Base-by-base conservation (phyloP, 2,113 vertebrate species). In the Marcusenius ussheri region DNA sequence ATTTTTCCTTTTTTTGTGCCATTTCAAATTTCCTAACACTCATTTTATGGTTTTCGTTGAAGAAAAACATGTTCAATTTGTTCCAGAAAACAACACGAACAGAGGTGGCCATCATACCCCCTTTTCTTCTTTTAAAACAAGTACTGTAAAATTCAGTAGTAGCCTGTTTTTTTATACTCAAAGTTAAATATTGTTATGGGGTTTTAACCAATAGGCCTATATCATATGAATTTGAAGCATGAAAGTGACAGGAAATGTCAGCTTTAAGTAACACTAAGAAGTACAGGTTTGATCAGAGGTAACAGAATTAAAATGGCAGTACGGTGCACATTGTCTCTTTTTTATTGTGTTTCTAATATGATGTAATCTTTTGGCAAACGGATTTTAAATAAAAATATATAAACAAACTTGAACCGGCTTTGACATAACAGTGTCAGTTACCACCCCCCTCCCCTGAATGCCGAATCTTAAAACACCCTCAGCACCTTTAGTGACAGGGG, bases 351-450 rank as follows among this genome's bases (percentile, higher is more conserved):
- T 47, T 83, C 66, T 90, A 89, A 77, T 80, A 87, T 62, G 62
- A 74, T 88, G n/a, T 17, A 90, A 83, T 8, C 35, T 10, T 9
- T 51, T 47, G 50, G n/a, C 31, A 31, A 84, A 90, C 17, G 35
- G 31, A 89, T 94, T 95, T 94, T 83, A 93, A 92, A 93, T 88
- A 56, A 90, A 92, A 93, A 93, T 58, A 58, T 24, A n/a, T 62
- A 70, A 70, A 66, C 27, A 27, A 66, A 66, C 42, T 50, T 88
- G 53, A 46, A 80, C 84, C 19, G 51, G 51, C 77, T 46, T 91
- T 88, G 66, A 46, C 80, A 91, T 91, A 86, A 77, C 0, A 70
- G 5, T 45, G 35, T 70, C 77, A 7, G 9, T 31, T 17, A 42
- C n/a, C 39, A 6, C 77, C 77, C 13, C 5, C 1, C 31, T 5